Evolutionary conservation across 2,888 invertebrate genomes (phyloP).

Genomic region (Limulus polyphemus): DNA sequence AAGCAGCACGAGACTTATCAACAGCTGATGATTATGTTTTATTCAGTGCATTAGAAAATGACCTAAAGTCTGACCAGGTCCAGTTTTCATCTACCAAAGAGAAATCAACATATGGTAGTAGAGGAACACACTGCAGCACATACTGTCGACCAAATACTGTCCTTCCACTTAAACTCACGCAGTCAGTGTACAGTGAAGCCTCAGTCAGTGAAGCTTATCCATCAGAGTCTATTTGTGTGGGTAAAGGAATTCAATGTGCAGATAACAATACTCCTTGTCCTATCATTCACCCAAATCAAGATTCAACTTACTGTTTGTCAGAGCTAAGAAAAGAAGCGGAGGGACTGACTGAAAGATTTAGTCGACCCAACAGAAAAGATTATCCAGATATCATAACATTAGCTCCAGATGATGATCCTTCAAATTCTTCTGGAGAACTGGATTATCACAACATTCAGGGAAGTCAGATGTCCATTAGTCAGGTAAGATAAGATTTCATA

Average conservation of each 20-base stretch:
- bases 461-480: conserved; percentile 66
- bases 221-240: not conserved
- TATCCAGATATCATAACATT: not conserved
- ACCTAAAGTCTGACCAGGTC: conserved; percentile 4
- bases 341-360: too few species aligned
- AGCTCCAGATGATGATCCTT: conserved; percentile 46
- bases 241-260: not conserved
- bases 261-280: not conserved
- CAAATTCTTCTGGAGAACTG: conserved; percentile 41
- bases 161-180: conserved; percentile 10
- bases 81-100: conserved; percentile 34
- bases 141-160: conserved; percentile 1
- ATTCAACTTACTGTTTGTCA: not conserved
- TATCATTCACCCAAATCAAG: not conserved
- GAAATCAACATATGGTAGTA: conserved; percentile 47
- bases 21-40: conserved; percentile 33
- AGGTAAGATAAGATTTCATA: conserved; percentile 36
- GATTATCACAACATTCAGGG: conserved; percentile 32
- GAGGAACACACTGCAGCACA: conserved; percentile 29
- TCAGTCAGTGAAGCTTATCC: conserved; percentile 6
- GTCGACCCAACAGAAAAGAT: not conserved
- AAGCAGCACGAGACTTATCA: conserved; percentile 28
- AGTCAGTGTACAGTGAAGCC: conserved; percentile 19
- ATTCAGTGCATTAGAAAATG: conserved; percentile 30
- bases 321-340: not conserved